phyloP scores from a whole-genome alignment of 2,113 vertebrate genomes.

The Illadopsis cleaveri region DNA sequence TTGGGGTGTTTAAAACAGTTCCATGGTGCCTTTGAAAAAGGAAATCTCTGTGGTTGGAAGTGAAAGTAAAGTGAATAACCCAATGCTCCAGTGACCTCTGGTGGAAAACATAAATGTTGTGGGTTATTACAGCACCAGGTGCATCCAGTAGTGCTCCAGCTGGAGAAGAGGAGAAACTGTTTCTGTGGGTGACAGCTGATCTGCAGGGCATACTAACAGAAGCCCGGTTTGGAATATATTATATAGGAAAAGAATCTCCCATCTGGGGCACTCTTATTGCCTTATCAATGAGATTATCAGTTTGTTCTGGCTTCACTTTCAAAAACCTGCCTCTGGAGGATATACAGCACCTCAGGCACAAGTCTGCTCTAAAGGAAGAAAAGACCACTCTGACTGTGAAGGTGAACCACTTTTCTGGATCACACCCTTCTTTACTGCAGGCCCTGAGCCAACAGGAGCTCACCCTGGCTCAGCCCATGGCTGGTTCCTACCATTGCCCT shows the following conservation, averaged over 20 bases:
- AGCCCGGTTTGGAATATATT: not conserved
- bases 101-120: constrained; percentile 31
- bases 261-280: not conserved
- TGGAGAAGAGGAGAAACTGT: not conserved
- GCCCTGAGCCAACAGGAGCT: not conserved
- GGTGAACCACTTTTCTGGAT: not conserved
- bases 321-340: not conserved
- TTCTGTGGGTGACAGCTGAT: not conserved
- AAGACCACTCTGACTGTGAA: not conserved
- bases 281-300: not conserved
- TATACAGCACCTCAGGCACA: not conserved
- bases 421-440: not conserved
- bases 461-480: not conserved
- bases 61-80: not conserved
- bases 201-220: not conserved
- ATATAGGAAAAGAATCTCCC: not conserved
- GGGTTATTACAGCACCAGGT: not conserved
- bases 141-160: not conserved
- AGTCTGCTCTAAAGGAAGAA: not conserved
- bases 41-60: not conserved
- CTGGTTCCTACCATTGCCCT: not conserved
- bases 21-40: not conserved
- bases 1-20: not conserved
- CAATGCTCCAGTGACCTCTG: constrained; percentile 73
- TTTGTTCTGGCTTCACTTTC: not conserved